phyloP scores from a whole-genome alignment of 1,140 invertebrate genomes.

The Coenobita brevimanus region DNA sequence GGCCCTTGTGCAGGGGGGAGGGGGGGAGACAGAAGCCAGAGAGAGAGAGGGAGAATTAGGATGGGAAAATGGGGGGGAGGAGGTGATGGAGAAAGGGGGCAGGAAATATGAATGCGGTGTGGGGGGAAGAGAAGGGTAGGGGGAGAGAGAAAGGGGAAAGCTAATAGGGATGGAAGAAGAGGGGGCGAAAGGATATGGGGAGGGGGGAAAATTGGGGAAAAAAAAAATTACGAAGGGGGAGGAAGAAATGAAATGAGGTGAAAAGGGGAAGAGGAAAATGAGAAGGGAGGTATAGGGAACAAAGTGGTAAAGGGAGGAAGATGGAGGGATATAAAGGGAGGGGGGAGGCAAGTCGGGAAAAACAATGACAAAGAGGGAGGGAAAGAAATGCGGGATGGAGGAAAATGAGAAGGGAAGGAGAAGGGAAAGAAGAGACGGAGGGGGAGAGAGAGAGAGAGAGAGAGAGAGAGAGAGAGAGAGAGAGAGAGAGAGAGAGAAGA shows the following conservation, averaged over 20 bases:
- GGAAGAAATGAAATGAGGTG: background rate
- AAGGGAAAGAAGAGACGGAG: background rate
- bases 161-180: background rate
- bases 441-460: background rate
- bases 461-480: background rate
- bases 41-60: too few relatives aligned
- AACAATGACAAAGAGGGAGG: background rate
- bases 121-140: too few relatives aligned
- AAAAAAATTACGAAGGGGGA: background rate
- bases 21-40: background rate
- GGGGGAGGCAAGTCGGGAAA: background rate
- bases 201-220: background rate
- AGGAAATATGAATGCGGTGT: too few relatives aligned
- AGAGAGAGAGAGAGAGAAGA: background rate
- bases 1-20: background rate
- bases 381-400: background rate
- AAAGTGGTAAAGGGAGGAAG: background rate
- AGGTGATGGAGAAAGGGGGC: too few relatives aligned
- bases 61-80: too few relatives aligned
- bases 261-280: conserved; percentile 4
- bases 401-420: background rate
- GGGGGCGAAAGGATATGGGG: background rate
- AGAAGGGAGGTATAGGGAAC: background rate
- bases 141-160: too few relatives aligned
- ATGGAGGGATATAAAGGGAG: background rate